Conservation (phyloP, 2,888 invertebrate genomes). For the Hirtodrosophila trivittata region DNA sequence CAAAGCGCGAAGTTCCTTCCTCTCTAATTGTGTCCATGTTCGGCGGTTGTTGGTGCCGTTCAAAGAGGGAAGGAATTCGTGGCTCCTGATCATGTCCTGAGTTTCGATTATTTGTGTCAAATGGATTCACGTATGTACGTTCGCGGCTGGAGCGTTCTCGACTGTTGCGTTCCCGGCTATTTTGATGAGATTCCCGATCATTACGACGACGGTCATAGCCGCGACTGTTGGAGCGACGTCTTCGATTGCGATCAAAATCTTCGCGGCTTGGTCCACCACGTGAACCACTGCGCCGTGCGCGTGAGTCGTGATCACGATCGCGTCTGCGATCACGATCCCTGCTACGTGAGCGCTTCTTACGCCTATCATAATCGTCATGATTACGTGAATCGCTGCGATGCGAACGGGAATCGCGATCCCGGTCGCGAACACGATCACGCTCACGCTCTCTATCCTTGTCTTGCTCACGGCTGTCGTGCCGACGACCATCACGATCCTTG, state of each 20-base stretch:
- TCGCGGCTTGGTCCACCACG: slow-evolving; percentile 79
- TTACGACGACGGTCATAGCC: slow-evolving; percentile 80
- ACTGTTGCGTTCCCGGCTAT: slow-evolving; percentile 79
- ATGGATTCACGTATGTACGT: slow-evolving; percentile 82
- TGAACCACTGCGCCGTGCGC: slow-evolving; percentile 85
- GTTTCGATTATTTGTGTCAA: slow-evolving; percentile 80
- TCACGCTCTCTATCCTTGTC: slow-evolving; percentile 57
- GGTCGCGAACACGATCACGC: slow-evolving; percentile 73
- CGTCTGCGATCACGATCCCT: slow-evolving; percentile 76
- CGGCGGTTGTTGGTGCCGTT: slow-evolving; percentile 58
- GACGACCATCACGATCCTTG: slow-evolving; percentile 55
- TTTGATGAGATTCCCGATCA: slow-evolving; percentile 79
- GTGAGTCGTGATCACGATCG: slow-evolving; percentile 83
- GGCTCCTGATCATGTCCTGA: slow-evolving; percentile 81
- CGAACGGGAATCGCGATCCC: slow-evolving; percentile 85
- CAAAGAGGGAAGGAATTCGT: slow-evolving; percentile 68
- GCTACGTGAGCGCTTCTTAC: slow-evolving; percentile 70
- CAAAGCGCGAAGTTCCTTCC: slow-evolving; percentile 77
- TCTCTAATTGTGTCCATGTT: slow-evolving; percentile 78
- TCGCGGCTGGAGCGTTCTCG: slow-evolving; percentile 84
- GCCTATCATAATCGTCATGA: slow-evolving; percentile 80
- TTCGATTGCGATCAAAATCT: slow-evolving; percentile 71
- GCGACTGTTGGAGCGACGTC: slow-evolving; percentile 77
- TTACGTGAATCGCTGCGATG: slow-evolving; percentile 84
- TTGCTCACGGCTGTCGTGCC: slow-evolving; percentile 40